Percentiles rank a stretch among this genome's conserved stretches.
phyloP scores from a whole-genome alignment of 2,113 vertebrate genomes.

The Odocoileus hemionus region DNA sequence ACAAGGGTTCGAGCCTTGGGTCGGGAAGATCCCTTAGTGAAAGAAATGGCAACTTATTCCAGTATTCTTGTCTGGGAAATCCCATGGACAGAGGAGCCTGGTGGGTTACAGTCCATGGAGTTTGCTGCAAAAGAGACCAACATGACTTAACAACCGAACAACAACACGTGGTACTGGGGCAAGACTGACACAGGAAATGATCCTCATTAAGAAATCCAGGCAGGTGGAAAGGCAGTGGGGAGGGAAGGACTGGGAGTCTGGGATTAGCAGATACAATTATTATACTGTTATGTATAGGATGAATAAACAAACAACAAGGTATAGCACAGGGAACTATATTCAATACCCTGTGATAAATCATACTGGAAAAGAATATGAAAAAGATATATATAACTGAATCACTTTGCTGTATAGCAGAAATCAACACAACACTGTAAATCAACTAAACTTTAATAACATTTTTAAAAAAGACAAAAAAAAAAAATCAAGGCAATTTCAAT shows the following conservation, averaged over 20 bases:
- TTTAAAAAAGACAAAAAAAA: background rate
- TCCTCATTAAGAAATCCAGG: constrained; percentile 3
- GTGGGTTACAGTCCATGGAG: background rate
- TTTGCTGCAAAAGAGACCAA: background rate
- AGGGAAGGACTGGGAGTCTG: background rate
- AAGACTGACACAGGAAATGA: background rate
- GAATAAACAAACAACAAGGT: background rate
- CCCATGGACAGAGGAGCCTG: background rate
- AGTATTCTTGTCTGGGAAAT: background rate
- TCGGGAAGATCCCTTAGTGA: background rate
- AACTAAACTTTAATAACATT: background rate
- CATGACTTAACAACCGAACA: background rate
- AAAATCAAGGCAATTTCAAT: constrained; percentile 3
- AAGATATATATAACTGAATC: background rate
- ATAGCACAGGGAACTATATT: background rate
- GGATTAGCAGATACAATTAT: background rate
- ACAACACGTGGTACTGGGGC: background rate
- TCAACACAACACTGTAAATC: background rate
- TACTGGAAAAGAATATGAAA: background rate
- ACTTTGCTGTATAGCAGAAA: background rate
- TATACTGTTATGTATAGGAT: background rate
- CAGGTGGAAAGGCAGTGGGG: background rate
- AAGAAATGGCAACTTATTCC: background rate
- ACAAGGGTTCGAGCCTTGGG: background rate
- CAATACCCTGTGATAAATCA: background rate